Evolutionary conservation across 2,797 vertebrate species (phyloP).

Genomic region (Girardinus metallicus): DNA sequence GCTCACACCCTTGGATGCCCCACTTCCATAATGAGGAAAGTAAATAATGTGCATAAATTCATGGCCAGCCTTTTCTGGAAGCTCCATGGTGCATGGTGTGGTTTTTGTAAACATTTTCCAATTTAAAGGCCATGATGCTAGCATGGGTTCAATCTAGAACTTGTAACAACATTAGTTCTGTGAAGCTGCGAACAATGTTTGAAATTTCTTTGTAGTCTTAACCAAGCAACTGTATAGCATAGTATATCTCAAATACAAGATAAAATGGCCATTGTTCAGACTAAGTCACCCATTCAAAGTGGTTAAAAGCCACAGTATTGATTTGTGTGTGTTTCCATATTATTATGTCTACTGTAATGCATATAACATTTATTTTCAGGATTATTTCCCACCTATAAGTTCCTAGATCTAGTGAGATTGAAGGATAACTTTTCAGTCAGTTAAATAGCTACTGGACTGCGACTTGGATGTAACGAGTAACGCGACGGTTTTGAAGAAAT

Average conservation of each 20-base stretch:
- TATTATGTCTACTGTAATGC: neutral
- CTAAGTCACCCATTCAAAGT: neutral
- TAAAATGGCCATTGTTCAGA: neutral
- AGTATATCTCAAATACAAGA: neutral
- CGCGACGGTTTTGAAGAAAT: too few species aligned
- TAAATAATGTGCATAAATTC: constrained; percentile 55
- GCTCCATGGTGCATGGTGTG: neutral
- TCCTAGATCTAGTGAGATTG: neutral
- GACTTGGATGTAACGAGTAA: too few species aligned
- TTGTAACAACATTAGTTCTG: constrained; percentile 3
- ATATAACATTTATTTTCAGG: neutral
- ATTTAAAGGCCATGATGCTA: constrained; percentile 37
- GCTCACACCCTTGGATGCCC: constrained; percentile 45
- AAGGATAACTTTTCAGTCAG: neutral
- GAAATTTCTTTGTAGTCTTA: neutral
- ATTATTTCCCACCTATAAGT: neutral
- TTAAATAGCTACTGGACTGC: neutral
- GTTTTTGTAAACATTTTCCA: constrained; percentile 27
- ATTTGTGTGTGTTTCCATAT: neutral
- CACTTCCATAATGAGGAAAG: constrained; percentile 59
- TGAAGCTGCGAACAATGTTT: neutral
- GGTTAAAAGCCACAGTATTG: neutral
- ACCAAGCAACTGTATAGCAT: neutral
- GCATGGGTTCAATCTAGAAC: constrained; percentile 21
- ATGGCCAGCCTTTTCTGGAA: constrained; percentile 23